These are phyloP conservation scores for Cantharis rustica DNA, from an alignment of 2,888 invertebrate genomes.

Conservation along the genomic window DNA sequence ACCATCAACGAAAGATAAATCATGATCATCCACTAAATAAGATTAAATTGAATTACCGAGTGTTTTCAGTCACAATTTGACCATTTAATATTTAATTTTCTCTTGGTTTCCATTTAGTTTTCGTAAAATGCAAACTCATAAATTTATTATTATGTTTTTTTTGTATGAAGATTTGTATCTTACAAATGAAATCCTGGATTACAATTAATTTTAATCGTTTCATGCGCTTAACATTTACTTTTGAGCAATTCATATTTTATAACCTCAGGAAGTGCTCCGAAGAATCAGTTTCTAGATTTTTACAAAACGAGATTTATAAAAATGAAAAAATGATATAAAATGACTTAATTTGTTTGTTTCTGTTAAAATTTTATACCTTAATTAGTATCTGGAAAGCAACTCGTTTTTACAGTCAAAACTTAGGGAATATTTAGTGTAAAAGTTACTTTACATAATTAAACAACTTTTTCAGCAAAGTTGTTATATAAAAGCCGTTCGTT, in stretches of 20 bases:
- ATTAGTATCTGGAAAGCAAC: background rate
- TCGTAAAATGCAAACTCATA: background rate
- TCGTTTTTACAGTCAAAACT: background rate
- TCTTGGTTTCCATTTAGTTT: background rate
- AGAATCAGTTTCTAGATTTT: background rate
- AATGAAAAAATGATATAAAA: background rate
- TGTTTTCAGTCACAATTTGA: background rate
- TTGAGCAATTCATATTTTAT: background rate
- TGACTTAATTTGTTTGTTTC: background rate
- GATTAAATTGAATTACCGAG: background rate
- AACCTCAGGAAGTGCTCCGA: background rate
- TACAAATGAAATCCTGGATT: background rate
- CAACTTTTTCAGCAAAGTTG: background rate
- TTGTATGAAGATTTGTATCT: background rate
- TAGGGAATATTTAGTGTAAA: background rate
- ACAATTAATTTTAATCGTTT: background rate
- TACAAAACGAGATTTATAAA: background rate
- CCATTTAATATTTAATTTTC: background rate
- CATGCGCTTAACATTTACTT: background rate
- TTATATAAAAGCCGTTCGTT: background rate
- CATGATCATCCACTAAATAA: background rate
- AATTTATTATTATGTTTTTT: background rate
- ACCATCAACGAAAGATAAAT: background rate
- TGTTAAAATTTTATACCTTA: background rate
- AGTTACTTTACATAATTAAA: background rate